phyloP scores from a whole-genome alignment of 2,888 invertebrate species.

The Perizoma affinitatum region DNA sequence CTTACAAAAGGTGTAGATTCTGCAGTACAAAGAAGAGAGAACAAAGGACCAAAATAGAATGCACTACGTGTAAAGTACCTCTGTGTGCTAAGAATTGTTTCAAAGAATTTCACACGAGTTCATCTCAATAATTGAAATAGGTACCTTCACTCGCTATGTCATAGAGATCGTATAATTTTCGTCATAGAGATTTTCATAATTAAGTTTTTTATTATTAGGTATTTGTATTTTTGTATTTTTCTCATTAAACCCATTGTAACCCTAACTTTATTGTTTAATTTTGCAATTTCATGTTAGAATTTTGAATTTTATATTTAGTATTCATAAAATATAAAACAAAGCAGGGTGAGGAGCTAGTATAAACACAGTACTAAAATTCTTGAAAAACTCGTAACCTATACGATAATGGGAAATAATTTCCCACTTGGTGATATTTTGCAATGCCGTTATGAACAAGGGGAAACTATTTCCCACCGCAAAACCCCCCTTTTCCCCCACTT shows the following conservation, averaged over 20 bases:
- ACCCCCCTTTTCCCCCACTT: conserved; percentile 20
- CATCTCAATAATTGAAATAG: conserved; percentile 10
- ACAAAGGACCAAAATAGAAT: too few relatives aligned
- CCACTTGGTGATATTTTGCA: conserved; percentile 27
- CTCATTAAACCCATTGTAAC: conserved; percentile 9
- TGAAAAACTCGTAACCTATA: conserved; percentile 7
- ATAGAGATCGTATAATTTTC: conserved; percentile 10
- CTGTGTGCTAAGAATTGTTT: too few relatives aligned
- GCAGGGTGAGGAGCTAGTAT: conserved; percentile 24
- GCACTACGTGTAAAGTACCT: too few relatives aligned
- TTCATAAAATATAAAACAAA: conserved; percentile 19
- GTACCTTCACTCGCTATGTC: conserved; percentile 12
- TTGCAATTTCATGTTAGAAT: conserved; percentile 8
- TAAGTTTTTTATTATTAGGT: conserved; percentile 8
- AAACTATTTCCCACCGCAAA: conserved; percentile 33
- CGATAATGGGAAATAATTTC: conserved; percentile 32
- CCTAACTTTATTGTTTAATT: conserved; percentile 11
- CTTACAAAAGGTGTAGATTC: too few relatives aligned
- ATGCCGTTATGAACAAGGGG: conserved; percentile 28
- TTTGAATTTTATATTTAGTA: conserved; percentile 6
- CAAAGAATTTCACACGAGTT: neutral
- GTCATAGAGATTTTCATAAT: conserved; percentile 10
- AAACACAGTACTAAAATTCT: conserved; percentile 14
- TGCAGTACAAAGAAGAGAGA: too few relatives aligned
- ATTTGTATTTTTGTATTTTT: conserved; percentile 6